Conservation (phyloP, 1,140 invertebrate species). For the Rhyacophila brunnea region DNA sequence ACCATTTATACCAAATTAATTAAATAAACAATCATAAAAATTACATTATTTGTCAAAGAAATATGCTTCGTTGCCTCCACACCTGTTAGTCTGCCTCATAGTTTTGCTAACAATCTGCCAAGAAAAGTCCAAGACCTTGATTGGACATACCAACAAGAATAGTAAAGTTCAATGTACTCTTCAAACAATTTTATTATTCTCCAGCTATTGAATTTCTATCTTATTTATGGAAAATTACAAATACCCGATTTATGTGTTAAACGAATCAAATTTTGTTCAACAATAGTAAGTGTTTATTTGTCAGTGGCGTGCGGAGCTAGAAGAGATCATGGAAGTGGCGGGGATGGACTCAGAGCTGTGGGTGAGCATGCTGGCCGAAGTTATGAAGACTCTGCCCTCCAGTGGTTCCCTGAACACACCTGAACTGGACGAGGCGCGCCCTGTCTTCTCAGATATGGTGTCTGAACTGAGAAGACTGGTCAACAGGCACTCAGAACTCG, state of each 20-base stretch:
- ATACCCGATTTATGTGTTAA: too few species aligned
- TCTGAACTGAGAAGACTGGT: conserved; percentile 82
- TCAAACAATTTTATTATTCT: not conserved
- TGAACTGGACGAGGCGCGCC: conserved; percentile 73
- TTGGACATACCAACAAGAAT: too few species aligned
- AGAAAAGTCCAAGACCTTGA: too few species aligned
- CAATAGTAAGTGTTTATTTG: conserved; percentile 39
- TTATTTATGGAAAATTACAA: too few species aligned
- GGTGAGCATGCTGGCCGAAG: conserved; percentile 95
- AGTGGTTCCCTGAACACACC: conserved; percentile 51
- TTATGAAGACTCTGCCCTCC: conserved; percentile 89
- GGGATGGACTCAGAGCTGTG: conserved; percentile 89
- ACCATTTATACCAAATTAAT: too few species aligned
- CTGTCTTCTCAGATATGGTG: conserved; percentile 87
- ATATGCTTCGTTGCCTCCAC: too few species aligned
- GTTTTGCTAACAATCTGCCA: too few species aligned
- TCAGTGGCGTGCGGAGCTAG: conserved; percentile 89
- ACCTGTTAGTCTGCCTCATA: too few species aligned
- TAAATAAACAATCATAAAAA: too few species aligned
- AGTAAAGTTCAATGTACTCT: not conserved
- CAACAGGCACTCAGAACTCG: conserved; percentile 82
- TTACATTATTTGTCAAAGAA: too few species aligned
- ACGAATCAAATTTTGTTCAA: too few species aligned
- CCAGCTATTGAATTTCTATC: not conserved
- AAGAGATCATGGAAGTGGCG: conserved; percentile 91